phyloP scores from a whole-genome alignment of 1,140 invertebrate species.

The Drosophila grimshawi region DNA sequence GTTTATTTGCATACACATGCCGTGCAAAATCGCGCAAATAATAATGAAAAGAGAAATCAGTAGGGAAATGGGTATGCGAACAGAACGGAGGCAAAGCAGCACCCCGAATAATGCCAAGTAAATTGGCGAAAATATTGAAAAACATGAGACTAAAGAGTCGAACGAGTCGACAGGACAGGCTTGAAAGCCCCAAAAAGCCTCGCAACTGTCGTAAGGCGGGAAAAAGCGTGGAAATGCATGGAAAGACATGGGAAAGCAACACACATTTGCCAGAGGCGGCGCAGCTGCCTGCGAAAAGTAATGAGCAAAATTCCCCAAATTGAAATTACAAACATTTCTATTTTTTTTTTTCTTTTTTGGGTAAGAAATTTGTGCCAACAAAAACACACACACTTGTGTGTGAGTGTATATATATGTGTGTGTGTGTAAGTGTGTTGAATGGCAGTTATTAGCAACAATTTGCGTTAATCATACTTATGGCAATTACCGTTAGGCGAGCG shows the following conservation, averaged over 20 bases:
- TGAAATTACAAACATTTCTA: conserved; percentile 73
- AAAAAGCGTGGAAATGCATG: conserved; percentile 16
- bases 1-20: conserved; percentile 82
- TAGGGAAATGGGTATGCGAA: conserved; percentile 3
- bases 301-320: conserved; percentile 79
- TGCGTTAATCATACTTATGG: conserved; percentile 71
- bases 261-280: background rate
- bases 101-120: conserved; percentile 48
- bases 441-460: conserved; percentile 81
- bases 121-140: conserved; percentile 79
- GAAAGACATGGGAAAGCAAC: conserved; percentile 2
- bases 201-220: conserved; percentile 16
- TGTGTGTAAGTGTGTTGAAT: conserved; percentile 18
- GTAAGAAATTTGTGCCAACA: conserved; percentile 29
- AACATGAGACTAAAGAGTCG: conserved; percentile 40
- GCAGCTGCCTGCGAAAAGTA: conserved; percentile 50
- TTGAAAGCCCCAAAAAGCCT: conserved; percentile 43
- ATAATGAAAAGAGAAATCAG: conserved; percentile 68
- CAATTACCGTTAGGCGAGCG: conserved; percentile 77
- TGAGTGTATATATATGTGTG: conserved; percentile 15
- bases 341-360: conserved; percentile 9
- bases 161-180: conserved; percentile 14
- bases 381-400: background rate
- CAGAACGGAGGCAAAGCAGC: conserved; percentile 5
- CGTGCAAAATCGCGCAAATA: conserved; percentile 82